These are phyloP conservation scores for Lamprologus speciosus DNA, from an alignment of 2,113 vertebrate genomes.

Conservation along the genomic window DNA sequence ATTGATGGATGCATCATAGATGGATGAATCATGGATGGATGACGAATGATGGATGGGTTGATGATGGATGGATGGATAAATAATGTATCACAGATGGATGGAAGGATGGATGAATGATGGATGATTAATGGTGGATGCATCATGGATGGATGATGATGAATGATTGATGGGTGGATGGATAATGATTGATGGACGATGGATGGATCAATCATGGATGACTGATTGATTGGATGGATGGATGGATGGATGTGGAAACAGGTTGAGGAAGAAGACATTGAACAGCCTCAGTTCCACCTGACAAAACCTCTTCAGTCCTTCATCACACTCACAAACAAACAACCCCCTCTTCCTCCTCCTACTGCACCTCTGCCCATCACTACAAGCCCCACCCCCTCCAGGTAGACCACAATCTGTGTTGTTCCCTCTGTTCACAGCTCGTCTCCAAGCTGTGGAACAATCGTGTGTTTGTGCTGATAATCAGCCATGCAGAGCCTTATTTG, in stretches of 20 bases:
- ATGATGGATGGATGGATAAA: neutral
- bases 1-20: neutral
- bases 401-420: neutral
- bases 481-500: neutral
- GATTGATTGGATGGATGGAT: neutral
- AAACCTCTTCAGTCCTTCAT: slow-evolving; percentile 84
- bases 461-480: neutral
- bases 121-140: neutral
- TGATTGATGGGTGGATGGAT: neutral
- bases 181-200: neutral
- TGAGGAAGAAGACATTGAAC: slow-evolving; percentile 78
- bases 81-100: neutral
- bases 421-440: neutral
- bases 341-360: neutral
- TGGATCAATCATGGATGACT: neutral
- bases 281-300: slow-evolving; percentile 83
- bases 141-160: neutral
- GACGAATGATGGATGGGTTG: neutral
- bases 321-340: slow-evolving; percentile 69
- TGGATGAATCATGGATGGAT: neutral
- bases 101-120: neutral
- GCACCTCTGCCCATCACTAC: neutral
- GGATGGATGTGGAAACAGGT: slow-evolving; percentile 62
- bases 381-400: neutral
- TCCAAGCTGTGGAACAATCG: neutral